A percentile compares a stretch with the other conserved stretches of the same genome.
Conservation (phyloP, 1,140 invertebrate species). For the Drosophila kanapiae region DNA sequence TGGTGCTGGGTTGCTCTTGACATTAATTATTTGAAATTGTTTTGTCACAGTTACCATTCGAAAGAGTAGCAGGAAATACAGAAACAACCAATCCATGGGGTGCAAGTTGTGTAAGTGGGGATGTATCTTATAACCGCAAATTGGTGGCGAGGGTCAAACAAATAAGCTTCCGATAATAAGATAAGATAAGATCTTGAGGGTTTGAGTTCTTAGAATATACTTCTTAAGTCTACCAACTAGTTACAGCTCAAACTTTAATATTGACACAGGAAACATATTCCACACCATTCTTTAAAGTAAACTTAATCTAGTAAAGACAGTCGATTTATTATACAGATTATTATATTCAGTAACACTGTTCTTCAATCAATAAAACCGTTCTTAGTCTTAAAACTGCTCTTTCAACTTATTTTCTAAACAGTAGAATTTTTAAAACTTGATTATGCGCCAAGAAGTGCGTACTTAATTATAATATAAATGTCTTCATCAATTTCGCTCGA, state of each 20-base stretch:
- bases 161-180: slow-evolving; percentile 5
- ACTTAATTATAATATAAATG: slow-evolving; percentile 8
- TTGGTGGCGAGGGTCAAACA: slow-evolving; percentile 14
- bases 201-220: too few species aligned
- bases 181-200: too few species aligned
- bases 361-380: neutral
- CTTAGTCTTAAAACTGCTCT: neutral
- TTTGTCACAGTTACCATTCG: slow-evolving; percentile 64
- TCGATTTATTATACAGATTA: too few species aligned
- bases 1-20: slow-evolving; percentile 61
- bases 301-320: too few species aligned
- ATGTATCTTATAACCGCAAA: slow-evolving; percentile 11
- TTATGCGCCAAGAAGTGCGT: neutral
- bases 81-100: neutral
- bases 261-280: too few species aligned
- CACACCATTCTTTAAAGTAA: neutral
- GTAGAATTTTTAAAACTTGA: neutral
- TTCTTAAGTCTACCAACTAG: neutral
- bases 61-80: slow-evolving; percentile 25
- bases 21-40: slow-evolving; percentile 77
- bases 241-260: neutral
- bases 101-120: neutral
- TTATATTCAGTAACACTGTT: too few species aligned
- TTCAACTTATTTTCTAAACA: neutral
- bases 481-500: neutral